Base-by-base conservation (phyloP, 2,797 vertebrate species). In the Novumbra hubbsi region DNA sequence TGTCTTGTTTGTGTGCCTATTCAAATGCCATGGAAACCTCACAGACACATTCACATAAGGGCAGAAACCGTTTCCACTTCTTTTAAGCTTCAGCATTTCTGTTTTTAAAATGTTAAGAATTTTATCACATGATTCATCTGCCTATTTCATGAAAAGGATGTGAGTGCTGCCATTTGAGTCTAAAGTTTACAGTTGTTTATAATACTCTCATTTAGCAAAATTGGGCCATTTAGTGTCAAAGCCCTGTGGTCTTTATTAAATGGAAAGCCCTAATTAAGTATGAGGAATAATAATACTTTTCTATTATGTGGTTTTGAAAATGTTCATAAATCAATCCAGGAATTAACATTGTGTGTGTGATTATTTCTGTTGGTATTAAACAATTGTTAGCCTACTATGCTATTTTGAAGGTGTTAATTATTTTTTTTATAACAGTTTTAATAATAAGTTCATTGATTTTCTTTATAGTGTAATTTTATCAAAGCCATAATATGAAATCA, bases 171-270 rank as follows among this genome's bases (percentile, higher is more conserved):
- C 67, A 27, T 14, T 21, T n/a, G 17, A n/a, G 64, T 32, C 64
- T 52, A 68, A 80, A 74, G 84, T 85, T 81, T 83, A 79, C 76
- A 76, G 45, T 70, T 73, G 73, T 74, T 71, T 65, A 38, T 76
- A 80, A 74, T 78, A 76, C 74, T 83, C 77, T 80, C 45, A 85
- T 73, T 73, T 76, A 79, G 82, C 84, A 77, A 67, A 78, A 66
- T 72, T 75, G 72, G 70, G 57, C n/a, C 1, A n/a, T n/a, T 12
- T 48, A 48, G 41, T 12, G 12, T 24, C 24, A 68, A 28, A 28
- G 14, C 16, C 16, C 27, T 30, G 45, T 41, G 2, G 21, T 21
- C 28, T 24, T 71, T 38, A n/a, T n/a, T n/a, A n/a, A n/a, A n/a
- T n/a, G n/a, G n/a, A n/a, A n/a, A 12, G 17, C 49, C 41, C 70